Conservation (phyloP, 1,140 invertebrate species). For the Diabrotica undecimpunctata region DNA sequence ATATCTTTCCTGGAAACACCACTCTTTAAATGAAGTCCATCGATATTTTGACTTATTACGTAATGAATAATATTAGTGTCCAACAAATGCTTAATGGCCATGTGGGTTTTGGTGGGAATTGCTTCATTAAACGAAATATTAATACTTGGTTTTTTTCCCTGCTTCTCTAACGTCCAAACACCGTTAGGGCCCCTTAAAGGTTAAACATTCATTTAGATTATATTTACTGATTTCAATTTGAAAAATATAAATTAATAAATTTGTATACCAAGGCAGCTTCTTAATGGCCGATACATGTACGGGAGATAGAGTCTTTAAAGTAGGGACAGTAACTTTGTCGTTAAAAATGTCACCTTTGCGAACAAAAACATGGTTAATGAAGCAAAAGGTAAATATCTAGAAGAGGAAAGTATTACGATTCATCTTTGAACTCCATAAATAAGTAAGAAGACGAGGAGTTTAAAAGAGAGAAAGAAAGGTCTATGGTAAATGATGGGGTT, state of each 20-base stretch:
- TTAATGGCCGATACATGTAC: too few relatives aligned
- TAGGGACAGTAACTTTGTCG: neutral
- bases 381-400: too few relatives aligned
- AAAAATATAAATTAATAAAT: slow-evolving; percentile 11
- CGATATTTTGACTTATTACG: slow-evolving; percentile 96
- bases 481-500: too few relatives aligned
- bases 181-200: slow-evolving; percentile 84
- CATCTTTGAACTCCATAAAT: too few relatives aligned
- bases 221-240: slow-evolving; percentile 14
- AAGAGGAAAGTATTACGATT: too few relatives aligned
- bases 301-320: too few relatives aligned
- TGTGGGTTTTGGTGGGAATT: slow-evolving; percentile 88
- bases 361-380: too few relatives aligned
- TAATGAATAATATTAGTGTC: slow-evolving; percentile 76
- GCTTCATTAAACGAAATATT: slow-evolving; percentile 91
- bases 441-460: too few relatives aligned
- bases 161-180: slow-evolving; percentile 95
- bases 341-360: too few relatives aligned
- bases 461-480: too few relatives aligned
- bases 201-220: slow-evolving; percentile 8
- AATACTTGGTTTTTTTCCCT: slow-evolving; percentile 81
- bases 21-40: slow-evolving; percentile 91
- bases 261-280: neutral
- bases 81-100: slow-evolving; percentile 82
- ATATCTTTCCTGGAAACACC: slow-evolving; percentile 76